Base-by-base conservation (phyloP, 2,113 vertebrate genomes). In the Meles meles region DNA sequence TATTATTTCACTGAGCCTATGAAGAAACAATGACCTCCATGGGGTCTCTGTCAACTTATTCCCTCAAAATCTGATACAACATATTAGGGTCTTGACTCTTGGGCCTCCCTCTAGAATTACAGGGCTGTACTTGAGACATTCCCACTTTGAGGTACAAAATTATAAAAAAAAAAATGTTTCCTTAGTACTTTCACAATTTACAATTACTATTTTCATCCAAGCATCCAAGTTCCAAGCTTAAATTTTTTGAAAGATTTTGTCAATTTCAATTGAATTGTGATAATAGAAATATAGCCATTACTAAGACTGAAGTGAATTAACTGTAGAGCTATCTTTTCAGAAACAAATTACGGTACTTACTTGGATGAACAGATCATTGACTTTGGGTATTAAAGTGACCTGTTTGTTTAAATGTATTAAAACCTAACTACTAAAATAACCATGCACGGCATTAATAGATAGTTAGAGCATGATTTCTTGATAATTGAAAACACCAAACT, bases 311-410 rank as follows among this genome's bases (percentile, higher is more conserved):
- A 97, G 92, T 86, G 93, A 97, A 97, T 97, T 95, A 97, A 69
- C 95, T 98, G 61, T 92, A 89, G 98, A 98, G 61, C 69, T 97
- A 84, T 97, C 96, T 94, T 98, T 93, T 57, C 52, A 98, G 77
- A 42, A 98, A 82, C 61, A 98, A 98, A 96, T 98, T 97, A 96
- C 47, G 96, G 42, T 81, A 90, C 90, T 98, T 98, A 95, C 34
- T 97, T 97, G 71, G 72, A 95, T 98, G 88, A 96, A 95, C 79
- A 90, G 74, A 97, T 98, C 93, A 97, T 87, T 98, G 86, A 44
- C 67, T 98, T 97, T 95, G 97, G 81, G 61, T 97, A 97, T 98
- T 97, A 89, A 98, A 98, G 87, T 94, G 94, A 92, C 74, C 63
- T 94, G 42, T 97, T 98, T 97, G 15, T 95, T 97, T 96, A 95